Evolutionary conservation across 2,888 invertebrate genomes (phyloP).

Genomic region (Nemotelus pantherinus): DNA sequence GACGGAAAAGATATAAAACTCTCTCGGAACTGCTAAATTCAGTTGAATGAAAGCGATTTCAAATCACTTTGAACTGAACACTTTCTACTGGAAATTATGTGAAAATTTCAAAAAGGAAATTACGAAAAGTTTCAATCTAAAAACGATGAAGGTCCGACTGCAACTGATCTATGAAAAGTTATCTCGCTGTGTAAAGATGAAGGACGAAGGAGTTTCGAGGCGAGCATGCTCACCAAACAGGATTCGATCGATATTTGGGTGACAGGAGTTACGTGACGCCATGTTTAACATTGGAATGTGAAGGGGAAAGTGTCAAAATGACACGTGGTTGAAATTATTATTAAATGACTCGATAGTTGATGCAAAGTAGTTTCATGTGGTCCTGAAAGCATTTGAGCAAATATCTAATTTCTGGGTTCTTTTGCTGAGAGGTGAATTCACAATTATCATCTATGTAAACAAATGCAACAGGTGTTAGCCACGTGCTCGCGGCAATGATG

Average conservation of each 20-base stretch:
- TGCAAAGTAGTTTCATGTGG: too few species aligned
- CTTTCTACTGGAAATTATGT: slow-evolving; percentile 9
- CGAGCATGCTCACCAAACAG: slow-evolving; percentile 30
- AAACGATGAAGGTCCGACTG: slow-evolving; percentile 33
- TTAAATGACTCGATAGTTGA: too few species aligned
- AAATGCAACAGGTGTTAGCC: slow-evolving; percentile 12
- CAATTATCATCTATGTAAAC: too few species aligned
- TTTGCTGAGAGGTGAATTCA: too few species aligned
- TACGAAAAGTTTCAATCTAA: slow-evolving; percentile 11
- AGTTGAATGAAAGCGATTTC: neutral
- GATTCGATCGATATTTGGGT: slow-evolving; percentile 28
- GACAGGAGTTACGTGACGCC: slow-evolving; percentile 16
- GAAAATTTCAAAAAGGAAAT: slow-evolving; percentile 19
- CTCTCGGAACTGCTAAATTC: neutral
- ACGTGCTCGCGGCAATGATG: neutral
- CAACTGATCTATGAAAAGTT: slow-evolving; percentile 20
- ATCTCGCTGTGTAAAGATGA: slow-evolving; percentile 1
- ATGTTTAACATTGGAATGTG: neutral
- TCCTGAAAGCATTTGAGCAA: too few species aligned
- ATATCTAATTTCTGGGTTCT: too few species aligned
- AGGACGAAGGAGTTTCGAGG: slow-evolving; percentile 6
- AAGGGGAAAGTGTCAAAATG: slow-evolving; percentile 14
- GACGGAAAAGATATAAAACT: neutral
- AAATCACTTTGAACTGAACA: neutral
- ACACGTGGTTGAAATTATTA: neutral